Percentiles rank a stretch among this genome's conserved stretches.
Evolutionary conservation across 2,888 invertebrate genomes (phyloP).

Genomic region (Sepiola atlantica): DNA sequence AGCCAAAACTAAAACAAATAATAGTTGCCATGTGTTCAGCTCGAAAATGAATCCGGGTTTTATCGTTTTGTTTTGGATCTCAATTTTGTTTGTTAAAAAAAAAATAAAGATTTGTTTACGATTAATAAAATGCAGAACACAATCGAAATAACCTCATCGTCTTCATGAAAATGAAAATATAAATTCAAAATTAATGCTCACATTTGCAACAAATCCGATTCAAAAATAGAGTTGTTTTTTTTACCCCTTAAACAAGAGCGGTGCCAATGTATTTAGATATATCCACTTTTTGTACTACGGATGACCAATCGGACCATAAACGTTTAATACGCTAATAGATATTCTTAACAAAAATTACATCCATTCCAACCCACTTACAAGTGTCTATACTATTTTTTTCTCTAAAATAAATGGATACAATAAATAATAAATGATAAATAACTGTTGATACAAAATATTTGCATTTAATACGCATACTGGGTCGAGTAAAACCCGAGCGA

Average conservation of each 20-base stretch:
- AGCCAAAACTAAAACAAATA: not conserved
- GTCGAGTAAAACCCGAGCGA: not conserved
- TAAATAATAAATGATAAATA: too few species aligned
- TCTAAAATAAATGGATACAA: too few species aligned
- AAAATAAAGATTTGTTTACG: not conserved
- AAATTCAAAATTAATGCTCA: not conserved
- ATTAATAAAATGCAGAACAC: not conserved
- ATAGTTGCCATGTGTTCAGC: not conserved
- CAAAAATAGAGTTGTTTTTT: not conserved
- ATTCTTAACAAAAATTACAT: not conserved
- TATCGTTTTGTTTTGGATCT: too few species aligned
- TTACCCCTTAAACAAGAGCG: not conserved
- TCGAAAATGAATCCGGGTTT: not conserved
- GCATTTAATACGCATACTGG: not conserved
- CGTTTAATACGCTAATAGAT: not conserved
- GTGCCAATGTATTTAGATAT: not conserved
- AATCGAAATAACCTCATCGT: not conserved
- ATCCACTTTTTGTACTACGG: not conserved
- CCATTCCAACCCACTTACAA: not conserved
- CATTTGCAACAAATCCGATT: too few species aligned
- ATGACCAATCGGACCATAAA: not conserved
- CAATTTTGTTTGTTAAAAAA: too few species aligned
- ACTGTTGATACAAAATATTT: not conserved
- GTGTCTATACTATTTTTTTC: not conserved
- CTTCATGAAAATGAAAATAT: not conserved